Evolutionary conservation across 2,113 vertebrate genomes (phyloP), one percentile per base, ranked within the genome.

Genomic region (Oreotrochilus melanogaster): DNA sequence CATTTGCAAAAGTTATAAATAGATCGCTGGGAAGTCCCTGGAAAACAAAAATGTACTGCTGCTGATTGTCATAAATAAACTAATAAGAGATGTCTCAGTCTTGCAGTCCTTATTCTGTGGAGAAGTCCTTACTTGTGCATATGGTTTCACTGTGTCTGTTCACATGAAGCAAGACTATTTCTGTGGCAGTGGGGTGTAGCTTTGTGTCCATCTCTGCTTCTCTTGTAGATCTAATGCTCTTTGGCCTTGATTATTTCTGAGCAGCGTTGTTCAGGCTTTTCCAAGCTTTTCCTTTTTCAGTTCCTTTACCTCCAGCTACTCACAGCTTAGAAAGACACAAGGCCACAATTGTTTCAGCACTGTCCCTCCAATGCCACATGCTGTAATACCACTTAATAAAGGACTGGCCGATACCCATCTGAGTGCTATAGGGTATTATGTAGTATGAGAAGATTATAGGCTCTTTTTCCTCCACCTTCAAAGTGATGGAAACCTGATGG

Each of bases 1-100:
- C 0, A 2, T 51, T 86, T 86, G 94, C 96, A 92, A 15, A 70
- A 66, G n/a, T 88, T 97, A 96, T 93, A 95, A 97, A 97, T 92
- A 95, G 95, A 89, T 74, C 47, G 30, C 57, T 97, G 93, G 96
- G 91, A 97, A 94, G 89, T 91, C 90, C 79, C 81, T 69, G 86
- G 39, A n/a, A 67, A 90, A 92, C 51, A 96, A 91, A 93, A 93
- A 89, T 88, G 85, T 67, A 53, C 84, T 92, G 79, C 79, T 62
- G 54, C 65, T 94, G 33, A 17, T 75, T 86, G 60, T 91, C 37
- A 50, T 94, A 90, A 95, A 96, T 93, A 92, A 95, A 88, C 88
- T 86, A 76, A 6, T 3, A 54, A 31, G 61, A 92, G 7, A 75
- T 60, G 82, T 67, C 61, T 80, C 64, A 65, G 13, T 92, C 53